A percentile compares a stretch with the other conserved stretches of the same genome.
phyloP scores from a whole-genome alignment of 2,888 invertebrate species.

The Pollenia labialis region DNA sequence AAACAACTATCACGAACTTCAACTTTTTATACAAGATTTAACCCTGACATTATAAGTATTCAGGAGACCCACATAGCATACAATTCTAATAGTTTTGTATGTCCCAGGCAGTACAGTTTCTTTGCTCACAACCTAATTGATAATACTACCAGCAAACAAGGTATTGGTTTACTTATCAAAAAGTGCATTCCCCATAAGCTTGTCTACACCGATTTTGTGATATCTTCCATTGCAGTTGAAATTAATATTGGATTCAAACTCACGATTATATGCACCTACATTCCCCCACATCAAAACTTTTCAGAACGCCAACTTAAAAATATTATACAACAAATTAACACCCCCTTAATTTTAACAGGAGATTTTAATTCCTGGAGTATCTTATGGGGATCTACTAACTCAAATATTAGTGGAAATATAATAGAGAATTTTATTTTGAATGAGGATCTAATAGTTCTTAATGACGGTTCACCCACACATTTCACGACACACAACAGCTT shows the following conservation, averaged over 20 bases:
- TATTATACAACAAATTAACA: no score
- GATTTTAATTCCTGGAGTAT: no score
- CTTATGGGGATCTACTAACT: no score
- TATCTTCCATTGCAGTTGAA: neutral
- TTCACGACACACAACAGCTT: no score
- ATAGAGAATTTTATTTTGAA: neutral
- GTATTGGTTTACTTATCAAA: neutral
- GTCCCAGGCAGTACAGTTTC: no score
- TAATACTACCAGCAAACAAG: neutral
- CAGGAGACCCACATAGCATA: neutral
- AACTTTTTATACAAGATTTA: neutral
- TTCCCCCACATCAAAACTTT: neutral
- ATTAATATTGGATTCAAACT: neutral
- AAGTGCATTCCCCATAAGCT: no score
- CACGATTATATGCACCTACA: neutral
- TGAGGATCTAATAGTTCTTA: no score
- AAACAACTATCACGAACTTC: slow-evolving; percentile 9
- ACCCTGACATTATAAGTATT: neutral
- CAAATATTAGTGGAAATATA: no score
- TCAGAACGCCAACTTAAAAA: no score
- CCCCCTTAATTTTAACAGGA: no score
- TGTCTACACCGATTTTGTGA: neutral
- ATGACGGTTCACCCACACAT: no score
- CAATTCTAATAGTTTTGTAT: neutral
- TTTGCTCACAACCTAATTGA: neutral